Evolutionary conservation across 2,113 vertebrate species (phyloP).

Genomic region (Plecturocebus donacophilus): DNA sequence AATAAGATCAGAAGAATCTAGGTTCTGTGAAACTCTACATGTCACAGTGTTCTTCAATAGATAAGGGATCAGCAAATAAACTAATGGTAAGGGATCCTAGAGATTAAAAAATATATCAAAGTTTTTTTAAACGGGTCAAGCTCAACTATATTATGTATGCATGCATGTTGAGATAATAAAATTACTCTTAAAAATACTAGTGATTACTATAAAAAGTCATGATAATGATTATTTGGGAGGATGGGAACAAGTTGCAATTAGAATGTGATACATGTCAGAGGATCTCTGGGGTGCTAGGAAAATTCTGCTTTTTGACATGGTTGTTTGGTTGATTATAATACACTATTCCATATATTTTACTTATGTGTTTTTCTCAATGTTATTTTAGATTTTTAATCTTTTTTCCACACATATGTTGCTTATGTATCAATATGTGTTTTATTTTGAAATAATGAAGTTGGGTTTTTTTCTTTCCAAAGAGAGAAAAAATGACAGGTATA

Average conservation of each 20-base stretch:
- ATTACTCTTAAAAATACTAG: background rate
- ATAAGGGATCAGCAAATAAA: background rate
- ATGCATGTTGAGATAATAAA: background rate
- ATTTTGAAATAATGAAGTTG: background rate
- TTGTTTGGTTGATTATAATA: background rate
- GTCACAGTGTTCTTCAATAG: background rate
- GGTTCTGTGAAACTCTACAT: background rate
- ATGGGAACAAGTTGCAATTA: background rate
- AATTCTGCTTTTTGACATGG: background rate
- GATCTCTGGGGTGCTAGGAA: background rate
- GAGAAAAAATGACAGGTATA: background rate
- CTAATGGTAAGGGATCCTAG: background rate
- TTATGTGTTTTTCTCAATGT: background rate
- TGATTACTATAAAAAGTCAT: too few relatives aligned
- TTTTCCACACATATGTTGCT: too few relatives aligned
- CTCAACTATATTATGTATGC: background rate
- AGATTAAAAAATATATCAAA: background rate
- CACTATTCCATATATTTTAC: background rate
- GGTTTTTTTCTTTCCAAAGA: background rate
- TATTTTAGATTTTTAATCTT: too few relatives aligned
- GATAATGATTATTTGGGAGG: background rate
- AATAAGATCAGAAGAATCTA: background rate
- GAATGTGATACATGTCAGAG: background rate
- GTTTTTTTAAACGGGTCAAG: background rate
- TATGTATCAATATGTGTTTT: background rate